phyloP scores from a whole-genome alignment of 2,888 invertebrate species.

The Cantharis nigra region DNA sequence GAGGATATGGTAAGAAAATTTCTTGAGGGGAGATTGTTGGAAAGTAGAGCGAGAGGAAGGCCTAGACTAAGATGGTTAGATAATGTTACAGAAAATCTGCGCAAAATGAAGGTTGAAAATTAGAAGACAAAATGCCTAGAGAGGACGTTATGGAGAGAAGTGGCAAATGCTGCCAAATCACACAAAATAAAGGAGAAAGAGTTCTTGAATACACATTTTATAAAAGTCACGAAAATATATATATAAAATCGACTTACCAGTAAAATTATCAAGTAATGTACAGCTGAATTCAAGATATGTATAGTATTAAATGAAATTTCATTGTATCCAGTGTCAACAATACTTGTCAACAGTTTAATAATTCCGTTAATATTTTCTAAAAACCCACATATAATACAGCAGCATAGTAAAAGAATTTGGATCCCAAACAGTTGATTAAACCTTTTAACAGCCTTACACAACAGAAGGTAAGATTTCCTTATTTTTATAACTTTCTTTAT shows the following conservation, averaged over 20 bases:
- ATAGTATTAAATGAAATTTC: not conserved
- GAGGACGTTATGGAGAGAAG: too few relatives aligned
- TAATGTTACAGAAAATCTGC: too few relatives aligned
- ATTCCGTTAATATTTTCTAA: not conserved
- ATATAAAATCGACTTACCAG: not conserved
- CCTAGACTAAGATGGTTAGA: too few relatives aligned
- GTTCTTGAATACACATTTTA: too few relatives aligned
- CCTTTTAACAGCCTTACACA: not conserved
- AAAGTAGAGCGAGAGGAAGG: too few relatives aligned
- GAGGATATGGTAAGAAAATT: too few relatives aligned
- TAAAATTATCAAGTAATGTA: not conserved
- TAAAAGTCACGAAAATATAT: not conserved
- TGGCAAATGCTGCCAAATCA: too few relatives aligned
- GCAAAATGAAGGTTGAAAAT: too few relatives aligned
- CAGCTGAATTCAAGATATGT: not conserved
- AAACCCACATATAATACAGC: not conserved
- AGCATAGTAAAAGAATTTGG: not conserved
- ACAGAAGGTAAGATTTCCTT: not conserved
- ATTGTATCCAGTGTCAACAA: not conserved
- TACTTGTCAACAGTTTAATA: not conserved
- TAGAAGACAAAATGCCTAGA: too few relatives aligned
- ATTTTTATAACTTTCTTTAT: not conserved
- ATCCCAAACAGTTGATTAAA: not conserved
- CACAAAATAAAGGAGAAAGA: too few relatives aligned
- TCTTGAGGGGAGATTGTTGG: too few relatives aligned